phyloP scores from a whole-genome alignment of 2,888 invertebrate genomes.

The Sthenelais limicola region DNA sequence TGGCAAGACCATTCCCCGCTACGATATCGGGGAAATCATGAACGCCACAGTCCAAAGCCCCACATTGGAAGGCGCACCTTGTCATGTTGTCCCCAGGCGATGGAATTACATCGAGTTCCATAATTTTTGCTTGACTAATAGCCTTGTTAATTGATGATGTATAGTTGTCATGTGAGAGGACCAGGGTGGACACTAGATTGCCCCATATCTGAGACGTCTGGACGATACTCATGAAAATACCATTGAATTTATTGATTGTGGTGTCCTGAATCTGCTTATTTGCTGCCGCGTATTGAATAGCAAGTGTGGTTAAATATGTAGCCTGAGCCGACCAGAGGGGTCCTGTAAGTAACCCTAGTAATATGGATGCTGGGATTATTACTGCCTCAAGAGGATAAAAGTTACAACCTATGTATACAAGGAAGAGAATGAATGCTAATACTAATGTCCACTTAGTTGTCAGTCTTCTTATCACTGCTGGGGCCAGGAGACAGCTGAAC shows the following conservation, averaged over 20 bases:
- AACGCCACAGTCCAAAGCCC: constrained; percentile 54
- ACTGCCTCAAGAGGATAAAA: constrained; percentile 64
- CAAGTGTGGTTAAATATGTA: constrained; percentile 66
- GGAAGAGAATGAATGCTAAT: constrained; percentile 60
- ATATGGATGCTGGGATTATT: constrained; percentile 63
- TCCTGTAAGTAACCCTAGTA: constrained; percentile 64
- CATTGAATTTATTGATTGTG: constrained; percentile 66
- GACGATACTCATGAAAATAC: constrained; percentile 66
- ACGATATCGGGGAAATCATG: constrained; percentile 46
- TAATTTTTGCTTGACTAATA: not conserved
- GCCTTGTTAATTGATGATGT: constrained; percentile 1
- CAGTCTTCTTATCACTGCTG: constrained; percentile 64
- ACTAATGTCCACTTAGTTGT: constrained; percentile 69
- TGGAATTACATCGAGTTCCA: not conserved
- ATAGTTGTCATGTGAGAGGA: constrained; percentile 50
- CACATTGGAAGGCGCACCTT: constrained; percentile 50
- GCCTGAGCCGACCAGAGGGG: constrained; percentile 70
- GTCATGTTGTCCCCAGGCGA: constrained; percentile 17
- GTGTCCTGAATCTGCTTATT: constrained; percentile 58
- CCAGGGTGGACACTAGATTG: constrained; percentile 64
- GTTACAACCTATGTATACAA: constrained; percentile 65
- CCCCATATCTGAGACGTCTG: constrained; percentile 69
- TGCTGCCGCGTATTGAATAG: constrained; percentile 64
- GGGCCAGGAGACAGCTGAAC: constrained; percentile 66
- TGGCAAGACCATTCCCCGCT: constrained; percentile 39